A percentile compares a stretch with the other conserved stretches of the same genome.
These are phyloP conservation scores for Phataginus tetradactyla DNA, from an alignment of 2,797 vertebrate genomes.

Conservation along the genomic window DNA sequence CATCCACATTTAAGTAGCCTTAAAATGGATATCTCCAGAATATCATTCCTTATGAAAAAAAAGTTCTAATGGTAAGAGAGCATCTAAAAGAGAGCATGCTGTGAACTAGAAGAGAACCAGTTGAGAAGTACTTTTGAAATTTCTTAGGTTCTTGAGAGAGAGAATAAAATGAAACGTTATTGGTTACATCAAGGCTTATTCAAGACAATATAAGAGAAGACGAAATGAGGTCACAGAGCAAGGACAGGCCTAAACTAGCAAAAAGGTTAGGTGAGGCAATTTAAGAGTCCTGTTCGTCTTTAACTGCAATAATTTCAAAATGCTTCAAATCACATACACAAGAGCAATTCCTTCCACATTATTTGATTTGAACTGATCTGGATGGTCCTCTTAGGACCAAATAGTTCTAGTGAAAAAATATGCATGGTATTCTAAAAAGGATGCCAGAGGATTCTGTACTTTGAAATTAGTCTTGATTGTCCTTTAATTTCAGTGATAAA, in stretches of 20 bases:
- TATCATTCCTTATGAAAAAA: neutral
- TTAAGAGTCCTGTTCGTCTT: slow-evolving; percentile 23
- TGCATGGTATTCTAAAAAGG: neutral
- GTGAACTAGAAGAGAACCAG: neutral
- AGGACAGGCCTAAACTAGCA: slow-evolving; percentile 28
- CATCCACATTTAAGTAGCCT: slow-evolving; percentile 17
- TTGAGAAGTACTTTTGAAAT: neutral
- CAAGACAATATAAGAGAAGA: slow-evolving; percentile 22
- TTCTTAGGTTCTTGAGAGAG: slow-evolving; percentile 28
- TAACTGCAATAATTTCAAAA: slow-evolving; percentile 13
- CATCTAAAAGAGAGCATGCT: neutral
- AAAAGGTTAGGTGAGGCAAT: neutral
- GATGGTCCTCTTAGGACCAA: neutral
- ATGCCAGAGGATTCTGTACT: neutral
- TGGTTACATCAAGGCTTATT: slow-evolving; percentile 26
- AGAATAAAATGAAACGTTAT: slow-evolving; percentile 38
- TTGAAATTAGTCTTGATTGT: slow-evolving; percentile 19
- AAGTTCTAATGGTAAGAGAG: neutral
- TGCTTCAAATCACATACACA: neutral
- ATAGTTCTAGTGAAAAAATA: slow-evolving; percentile 12
- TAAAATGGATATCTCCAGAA: neutral
- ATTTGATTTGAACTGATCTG: slow-evolving; percentile 36
- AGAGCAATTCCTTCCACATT: slow-evolving; percentile 26
- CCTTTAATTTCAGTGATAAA: slow-evolving; percentile 2
- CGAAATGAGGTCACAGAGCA: neutral